Evolutionary conservation across 2,113 vertebrate genomes (phyloP).

Genomic region (Balaeniceps rex): DNA sequence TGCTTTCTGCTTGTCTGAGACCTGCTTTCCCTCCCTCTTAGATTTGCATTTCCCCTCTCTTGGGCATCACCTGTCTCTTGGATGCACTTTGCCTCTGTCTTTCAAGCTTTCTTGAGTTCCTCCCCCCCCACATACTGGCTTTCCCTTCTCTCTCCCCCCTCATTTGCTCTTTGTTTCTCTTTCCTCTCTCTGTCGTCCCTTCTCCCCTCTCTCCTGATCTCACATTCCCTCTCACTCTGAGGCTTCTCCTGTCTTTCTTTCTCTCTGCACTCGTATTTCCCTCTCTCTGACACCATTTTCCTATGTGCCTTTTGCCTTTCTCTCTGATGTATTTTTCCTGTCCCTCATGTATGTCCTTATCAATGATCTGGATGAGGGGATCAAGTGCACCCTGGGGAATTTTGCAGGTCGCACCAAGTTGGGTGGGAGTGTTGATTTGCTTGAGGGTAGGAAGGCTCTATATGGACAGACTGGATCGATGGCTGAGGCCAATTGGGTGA

Average conservation of each 20-base stretch:
- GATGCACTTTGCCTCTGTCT: background rate
- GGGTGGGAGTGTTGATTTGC: background rate
- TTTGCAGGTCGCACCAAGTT: background rate
- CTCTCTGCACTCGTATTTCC: background rate
- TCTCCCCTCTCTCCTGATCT: background rate
- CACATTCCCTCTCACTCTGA: background rate
- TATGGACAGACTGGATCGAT: background rate
- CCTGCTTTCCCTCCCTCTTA: background rate
- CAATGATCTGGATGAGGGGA: background rate
- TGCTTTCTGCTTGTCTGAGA: background rate
- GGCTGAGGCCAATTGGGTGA: fast-evolving
- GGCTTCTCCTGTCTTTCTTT: background rate
- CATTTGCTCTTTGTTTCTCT: background rate
- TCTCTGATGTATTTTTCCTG: background rate
- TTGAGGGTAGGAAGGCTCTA: background rate
- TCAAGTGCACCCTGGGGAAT: background rate
- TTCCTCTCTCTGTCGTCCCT: background rate
- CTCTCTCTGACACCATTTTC: background rate
- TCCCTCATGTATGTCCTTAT: background rate
- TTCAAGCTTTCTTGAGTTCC: background rate
- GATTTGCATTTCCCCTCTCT: background rate
- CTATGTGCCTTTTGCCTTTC: background rate
- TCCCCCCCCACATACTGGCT: background rate
- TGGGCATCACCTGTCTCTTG: background rate
- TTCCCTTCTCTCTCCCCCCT: background rate